Conservation (phyloP, 2,888 invertebrate genomes). For the Troides oblongomaculatus region DNA sequence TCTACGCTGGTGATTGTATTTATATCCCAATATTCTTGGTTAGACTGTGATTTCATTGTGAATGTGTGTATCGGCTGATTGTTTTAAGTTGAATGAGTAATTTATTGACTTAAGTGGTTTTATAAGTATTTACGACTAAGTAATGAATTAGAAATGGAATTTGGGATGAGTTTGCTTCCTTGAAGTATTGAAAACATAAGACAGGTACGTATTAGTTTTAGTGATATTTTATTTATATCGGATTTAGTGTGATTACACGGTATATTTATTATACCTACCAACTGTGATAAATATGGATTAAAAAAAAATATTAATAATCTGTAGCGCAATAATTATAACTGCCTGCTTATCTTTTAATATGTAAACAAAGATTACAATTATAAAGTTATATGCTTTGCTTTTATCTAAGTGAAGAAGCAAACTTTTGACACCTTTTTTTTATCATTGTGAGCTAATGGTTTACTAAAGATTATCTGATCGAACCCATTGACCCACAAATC, state of each 20-base stretch:
- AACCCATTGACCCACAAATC: neutral
- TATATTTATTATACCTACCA: neutral
- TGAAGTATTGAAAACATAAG: slow-evolving; percentile 8
- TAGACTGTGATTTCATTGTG: slow-evolving; percentile 5
- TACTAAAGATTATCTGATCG: neutral
- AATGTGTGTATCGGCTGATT: neutral
- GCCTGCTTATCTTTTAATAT: neutral
- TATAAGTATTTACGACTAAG: neutral
- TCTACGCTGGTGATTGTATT: neutral
- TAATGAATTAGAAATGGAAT: slow-evolving; percentile 26
- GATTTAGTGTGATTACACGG: slow-evolving; percentile 8
- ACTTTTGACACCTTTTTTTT: neutral
- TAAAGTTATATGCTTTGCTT: neutral
- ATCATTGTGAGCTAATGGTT: neutral
- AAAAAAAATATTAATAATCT: neutral
- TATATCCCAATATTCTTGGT: neutral
- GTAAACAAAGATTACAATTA: neutral
- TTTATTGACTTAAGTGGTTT: slow-evolving; percentile 24
- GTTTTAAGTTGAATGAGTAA: slow-evolving; percentile 27
- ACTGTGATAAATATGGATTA: neutral
- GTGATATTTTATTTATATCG: neutral
- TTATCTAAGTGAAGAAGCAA: neutral
- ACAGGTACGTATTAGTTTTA: slow-evolving; percentile 17
- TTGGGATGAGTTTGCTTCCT: slow-evolving; percentile 8
- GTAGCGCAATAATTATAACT: neutral